These are phyloP conservation scores for Pristionchus mayeri DNA, from an alignment of 2,888 invertebrate genomes.

Conservation along the genomic window DNA sequence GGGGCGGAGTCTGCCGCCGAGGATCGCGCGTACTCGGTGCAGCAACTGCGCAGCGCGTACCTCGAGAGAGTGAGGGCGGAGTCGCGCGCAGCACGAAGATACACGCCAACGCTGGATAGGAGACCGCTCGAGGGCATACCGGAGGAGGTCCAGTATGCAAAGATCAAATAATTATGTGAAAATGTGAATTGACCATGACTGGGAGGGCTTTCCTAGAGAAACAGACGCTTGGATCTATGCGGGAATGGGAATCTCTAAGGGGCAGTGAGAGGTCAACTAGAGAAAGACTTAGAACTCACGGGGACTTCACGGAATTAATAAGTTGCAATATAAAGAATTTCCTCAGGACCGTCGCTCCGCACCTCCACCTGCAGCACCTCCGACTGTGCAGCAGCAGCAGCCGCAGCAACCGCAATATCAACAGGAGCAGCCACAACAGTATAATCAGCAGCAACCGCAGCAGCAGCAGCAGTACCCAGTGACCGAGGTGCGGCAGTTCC, in stretches of 20 bases:
- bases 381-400: slow-evolving; percentile 40
- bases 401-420: slow-evolving; percentile 35
- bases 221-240: too few species aligned
- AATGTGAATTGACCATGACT: too few species aligned
- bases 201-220: too few species aligned
- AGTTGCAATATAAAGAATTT: neutral
- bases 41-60: slow-evolving; percentile 60
- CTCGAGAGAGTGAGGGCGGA: slow-evolving; percentile 56
- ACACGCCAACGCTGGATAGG: slow-evolving; percentile 41
- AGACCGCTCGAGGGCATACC: slow-evolving; percentile 47
- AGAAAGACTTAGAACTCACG: too few species aligned
- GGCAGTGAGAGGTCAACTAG: too few species aligned
- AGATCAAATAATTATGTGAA: neutral
- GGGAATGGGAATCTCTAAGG: too few species aligned
- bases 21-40: slow-evolving; percentile 56
- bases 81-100: slow-evolving; percentile 31
- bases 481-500: slow-evolving; percentile 50
- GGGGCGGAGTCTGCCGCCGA: neutral
- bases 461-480: slow-evolving; percentile 45
- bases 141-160: slow-evolving; percentile 26
- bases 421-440: slow-evolving; percentile 35
- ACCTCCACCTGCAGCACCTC: slow-evolving; percentile 55
- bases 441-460: slow-evolving; percentile 44
- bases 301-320: too few species aligned
- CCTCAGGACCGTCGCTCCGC: slow-evolving; percentile 61